Evolutionary conservation across 2,113 vertebrate species (phyloP).

Genomic region (Burhinus bistriatus): DNA sequence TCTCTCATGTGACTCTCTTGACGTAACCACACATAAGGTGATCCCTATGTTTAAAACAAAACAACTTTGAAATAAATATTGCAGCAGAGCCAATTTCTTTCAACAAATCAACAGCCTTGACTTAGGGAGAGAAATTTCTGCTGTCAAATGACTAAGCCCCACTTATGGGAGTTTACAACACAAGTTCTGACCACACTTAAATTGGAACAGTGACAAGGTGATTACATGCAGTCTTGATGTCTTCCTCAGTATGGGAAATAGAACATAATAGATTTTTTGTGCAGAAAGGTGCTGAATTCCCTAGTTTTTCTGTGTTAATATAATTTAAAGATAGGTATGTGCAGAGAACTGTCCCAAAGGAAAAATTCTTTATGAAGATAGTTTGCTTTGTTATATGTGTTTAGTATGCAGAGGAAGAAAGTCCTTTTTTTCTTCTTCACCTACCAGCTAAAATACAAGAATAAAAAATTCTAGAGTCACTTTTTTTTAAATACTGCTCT

Average conservation of each 20-base stretch:
- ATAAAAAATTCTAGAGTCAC: neutral
- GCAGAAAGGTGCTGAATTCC: neutral
- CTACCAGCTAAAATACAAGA: neutral
- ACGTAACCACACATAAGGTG: neutral
- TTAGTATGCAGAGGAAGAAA: neutral
- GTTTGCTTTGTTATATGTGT: neutral
- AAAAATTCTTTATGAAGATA: neutral
- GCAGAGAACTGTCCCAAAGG: neutral
- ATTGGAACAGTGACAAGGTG: neutral
- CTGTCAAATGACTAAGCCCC: neutral
- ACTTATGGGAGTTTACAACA: neutral
- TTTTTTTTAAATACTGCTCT: neutral
- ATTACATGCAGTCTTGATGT: neutral
- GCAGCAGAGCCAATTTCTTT: neutral
- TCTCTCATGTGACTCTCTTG: neutral
- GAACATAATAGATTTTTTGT: neutral
- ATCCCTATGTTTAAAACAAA: neutral
- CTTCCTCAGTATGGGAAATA: neutral
- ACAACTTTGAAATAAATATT: neutral
- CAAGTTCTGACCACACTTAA: neutral
- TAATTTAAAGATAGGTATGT: neutral
- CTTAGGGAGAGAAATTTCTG: neutral
- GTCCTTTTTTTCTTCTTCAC: neutral
- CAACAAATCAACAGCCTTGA: neutral
- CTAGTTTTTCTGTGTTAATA: neutral